Conservation (phyloP, 2,797 vertebrate genomes). For the Enoplosus armatus region DNA sequence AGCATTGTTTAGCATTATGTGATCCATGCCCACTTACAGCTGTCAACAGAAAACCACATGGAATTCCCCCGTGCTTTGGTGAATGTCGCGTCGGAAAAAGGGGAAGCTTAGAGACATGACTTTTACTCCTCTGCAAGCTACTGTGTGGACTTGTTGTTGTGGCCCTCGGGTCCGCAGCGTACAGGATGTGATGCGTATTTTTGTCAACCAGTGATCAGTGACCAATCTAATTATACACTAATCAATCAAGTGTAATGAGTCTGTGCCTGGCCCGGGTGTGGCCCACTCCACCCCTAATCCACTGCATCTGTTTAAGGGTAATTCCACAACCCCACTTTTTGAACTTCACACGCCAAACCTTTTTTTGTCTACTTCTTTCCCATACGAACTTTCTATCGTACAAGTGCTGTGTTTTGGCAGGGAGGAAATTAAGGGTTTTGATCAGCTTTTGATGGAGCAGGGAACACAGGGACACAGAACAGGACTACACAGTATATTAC, state of each 20-base stretch:
- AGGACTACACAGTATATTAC: neutral
- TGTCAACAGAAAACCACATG: slow-evolving; percentile 72
- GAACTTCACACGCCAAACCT: slow-evolving; percentile 68
- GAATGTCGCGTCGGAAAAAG: slow-evolving; percentile 67
- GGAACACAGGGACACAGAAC: slow-evolving; percentile 8
- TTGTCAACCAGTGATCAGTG: slow-evolving; percentile 73
- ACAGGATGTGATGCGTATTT: slow-evolving; percentile 73
- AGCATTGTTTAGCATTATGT: slow-evolving; percentile 56
- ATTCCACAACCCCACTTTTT: slow-evolving; percentile 63
- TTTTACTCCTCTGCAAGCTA: slow-evolving; percentile 40
- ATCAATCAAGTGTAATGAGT: slow-evolving; percentile 82
- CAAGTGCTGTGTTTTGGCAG: slow-evolving; percentile 27
- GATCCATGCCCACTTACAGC: slow-evolving; percentile 63
- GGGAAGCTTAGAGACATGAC: slow-evolving; percentile 40
- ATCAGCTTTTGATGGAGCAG: slow-evolving; percentile 41
- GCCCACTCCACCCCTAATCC: slow-evolving; percentile 65
- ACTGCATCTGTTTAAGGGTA: slow-evolving; percentile 66
- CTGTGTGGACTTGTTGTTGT: slow-evolving; percentile 55
- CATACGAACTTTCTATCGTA: slow-evolving; percentile 33
- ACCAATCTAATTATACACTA: slow-evolving; percentile 80
- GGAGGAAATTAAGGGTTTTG: slow-evolving; percentile 41
- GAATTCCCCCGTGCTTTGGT: slow-evolving; percentile 72
- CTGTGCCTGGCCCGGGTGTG: slow-evolving; percentile 70
- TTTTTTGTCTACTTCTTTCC: slow-evolving; percentile 35
- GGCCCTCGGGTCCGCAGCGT: slow-evolving; percentile 33